These are phyloP conservation scores for Aelia acuminata DNA, from an alignment of 2,888 invertebrate species.

Conservation along the genomic window DNA sequence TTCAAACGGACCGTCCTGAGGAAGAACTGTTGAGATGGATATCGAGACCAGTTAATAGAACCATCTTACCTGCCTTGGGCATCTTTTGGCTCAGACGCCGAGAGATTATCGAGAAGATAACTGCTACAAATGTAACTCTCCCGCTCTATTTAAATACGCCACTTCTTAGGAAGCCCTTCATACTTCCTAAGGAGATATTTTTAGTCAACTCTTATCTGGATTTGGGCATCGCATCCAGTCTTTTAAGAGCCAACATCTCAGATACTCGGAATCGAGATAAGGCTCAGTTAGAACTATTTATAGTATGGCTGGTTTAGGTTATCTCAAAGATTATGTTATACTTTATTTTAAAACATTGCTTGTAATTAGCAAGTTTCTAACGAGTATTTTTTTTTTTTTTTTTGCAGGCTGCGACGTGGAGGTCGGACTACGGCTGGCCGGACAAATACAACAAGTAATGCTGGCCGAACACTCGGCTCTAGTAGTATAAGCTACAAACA, in stretches of 20 bases:
- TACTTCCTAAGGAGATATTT: constrained; percentile 7
- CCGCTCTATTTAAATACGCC: constrained; percentile 17
- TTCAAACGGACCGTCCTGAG: constrained; percentile 40
- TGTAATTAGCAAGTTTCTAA: background rate
- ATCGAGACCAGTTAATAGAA: constrained; percentile 33
- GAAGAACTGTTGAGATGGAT: background rate
- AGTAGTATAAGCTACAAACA: constrained; percentile 44
- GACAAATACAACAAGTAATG: constrained; percentile 64
- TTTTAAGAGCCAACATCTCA: background rate
- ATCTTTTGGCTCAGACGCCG: background rate
- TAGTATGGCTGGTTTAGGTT: background rate
- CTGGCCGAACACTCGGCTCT: background rate
- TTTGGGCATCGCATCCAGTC: background rate
- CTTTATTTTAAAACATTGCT: background rate
- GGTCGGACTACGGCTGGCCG: constrained; percentile 64
- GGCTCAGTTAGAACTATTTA: background rate
- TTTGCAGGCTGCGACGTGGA: constrained; percentile 64
- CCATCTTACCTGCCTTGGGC: constrained; percentile 22
- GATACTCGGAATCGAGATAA: background rate
- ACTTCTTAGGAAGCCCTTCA: constrained; percentile 19
- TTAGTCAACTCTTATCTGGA: background rate
- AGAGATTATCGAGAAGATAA: background rate
- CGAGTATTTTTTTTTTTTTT: constrained; percentile 49
- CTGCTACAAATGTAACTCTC: constrained; percentile 25
- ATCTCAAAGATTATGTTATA: background rate